Conservation (phyloP, 2,888 invertebrate species). For the Hirtodrosophila cameraria region DNA sequence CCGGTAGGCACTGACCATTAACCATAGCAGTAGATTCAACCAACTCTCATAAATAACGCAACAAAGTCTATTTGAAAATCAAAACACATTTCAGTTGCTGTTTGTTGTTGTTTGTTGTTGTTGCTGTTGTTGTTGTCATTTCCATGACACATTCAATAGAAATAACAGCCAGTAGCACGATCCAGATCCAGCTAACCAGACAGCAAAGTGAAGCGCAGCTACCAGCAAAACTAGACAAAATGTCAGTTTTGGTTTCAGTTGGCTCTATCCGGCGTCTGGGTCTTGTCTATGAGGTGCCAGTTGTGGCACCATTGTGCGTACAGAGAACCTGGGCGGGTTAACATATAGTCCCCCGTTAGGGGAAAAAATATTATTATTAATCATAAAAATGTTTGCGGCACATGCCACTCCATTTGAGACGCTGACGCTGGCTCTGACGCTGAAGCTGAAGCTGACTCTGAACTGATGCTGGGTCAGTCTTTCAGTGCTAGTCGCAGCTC, state of each 20-base stretch:
- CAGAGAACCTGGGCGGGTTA: constrained; percentile 36
- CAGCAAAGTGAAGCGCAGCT: constrained; percentile 40
- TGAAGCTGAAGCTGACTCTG: constrained; percentile 25
- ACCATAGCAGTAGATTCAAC: constrained; percentile 7
- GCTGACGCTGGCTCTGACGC: constrained; percentile 22
- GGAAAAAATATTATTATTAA: constrained; percentile 57
- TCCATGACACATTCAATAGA: constrained; percentile 80
- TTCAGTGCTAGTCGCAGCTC: not conserved
- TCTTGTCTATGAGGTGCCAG: constrained; percentile 74
- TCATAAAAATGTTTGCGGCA: constrained; percentile 75
- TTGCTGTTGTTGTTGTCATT: constrained; percentile 52
- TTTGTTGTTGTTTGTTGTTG: constrained; percentile 27
- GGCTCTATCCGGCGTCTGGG: constrained; percentile 54
- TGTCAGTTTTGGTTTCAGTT: constrained; percentile 60
- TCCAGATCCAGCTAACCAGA: constrained; percentile 50
- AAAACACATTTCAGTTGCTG: constrained; percentile 62
- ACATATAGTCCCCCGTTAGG: not conserved
- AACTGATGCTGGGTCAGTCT: constrained; percentile 20
- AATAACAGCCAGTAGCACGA: constrained; percentile 66
- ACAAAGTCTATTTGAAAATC: constrained; percentile 77
- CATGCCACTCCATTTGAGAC: constrained; percentile 74
- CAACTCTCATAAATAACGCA: constrained; percentile 57
- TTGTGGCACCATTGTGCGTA: constrained; percentile 70
- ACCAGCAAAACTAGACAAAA: constrained; percentile 54
- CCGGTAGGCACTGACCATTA: constrained; percentile 46